Base-by-base conservation (phyloP, 1,140 invertebrate species). In the Eumeta japonica region DNA sequence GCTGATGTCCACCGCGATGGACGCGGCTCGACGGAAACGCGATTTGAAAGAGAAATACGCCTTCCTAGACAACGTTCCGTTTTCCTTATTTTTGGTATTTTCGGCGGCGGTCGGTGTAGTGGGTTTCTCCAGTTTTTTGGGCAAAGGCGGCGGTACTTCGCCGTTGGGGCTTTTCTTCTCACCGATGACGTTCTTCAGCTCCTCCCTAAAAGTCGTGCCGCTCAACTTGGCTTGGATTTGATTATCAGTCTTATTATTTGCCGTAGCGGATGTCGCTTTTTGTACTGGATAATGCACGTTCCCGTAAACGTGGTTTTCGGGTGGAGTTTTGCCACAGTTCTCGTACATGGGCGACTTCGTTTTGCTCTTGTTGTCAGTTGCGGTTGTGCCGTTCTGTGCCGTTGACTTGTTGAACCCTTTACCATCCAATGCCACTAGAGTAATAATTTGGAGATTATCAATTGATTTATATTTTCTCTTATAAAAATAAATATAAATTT, bases 21-120 rank as follows among this genome's bases (percentile, higher is more conserved):
- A 75, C 3, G 64, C 61, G 2, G 68, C 77, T 48, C 79, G 60
- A 29, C 78, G 66, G 28, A 81, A 71, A 14, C 79, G 53, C 0
- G 79, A 80, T 46, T 78, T 79, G 34, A 81, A 74, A 34, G 62
- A 76, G 41, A 65, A 77, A 50, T 67, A 80, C 45, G 56, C 63
- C 50, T 74, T 81, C 63, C 68, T 61, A 0, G 68, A 75, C n/a
- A 74, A 38, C 3, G 68, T 70, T 2, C 58, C 72, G 43, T 58
- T 59, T 16, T 61, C 62, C 37, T 73, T 73, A n/a, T n/a, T n/a
- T 37, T 62, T 64, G n/a, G 5, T 38, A 1, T 38, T 33, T 1
- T 62, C 57, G 4, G 9, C 33, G 39, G 48, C 55, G 1, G 58
- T 60, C 1, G 70, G 65, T 3, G 66, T 67, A 3, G 56, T 48